Base-by-base conservation (phyloP, 2,797 vertebrate genomes). In the Garrulus glandarius region DNA sequence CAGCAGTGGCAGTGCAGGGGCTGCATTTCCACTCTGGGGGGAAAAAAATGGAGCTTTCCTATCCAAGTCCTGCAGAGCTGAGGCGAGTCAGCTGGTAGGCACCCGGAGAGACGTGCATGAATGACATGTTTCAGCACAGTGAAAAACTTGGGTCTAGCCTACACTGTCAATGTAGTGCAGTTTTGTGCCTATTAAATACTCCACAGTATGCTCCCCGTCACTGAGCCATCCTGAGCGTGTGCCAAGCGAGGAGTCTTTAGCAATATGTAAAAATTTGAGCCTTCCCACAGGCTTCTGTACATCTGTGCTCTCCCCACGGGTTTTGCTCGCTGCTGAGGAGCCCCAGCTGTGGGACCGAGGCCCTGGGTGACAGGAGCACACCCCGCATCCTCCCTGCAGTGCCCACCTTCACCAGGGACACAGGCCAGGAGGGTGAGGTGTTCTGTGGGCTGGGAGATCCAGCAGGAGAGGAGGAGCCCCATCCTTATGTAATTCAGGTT, bases 51-150 rank as follows among this genome's bases (percentile, higher is more conserved):
- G 71, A 87, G 74, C 23, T 89, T 17, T 10, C 13, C 79, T 57
- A 34, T 0, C 0, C 1, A 1, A 67, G 74, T 19, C 46, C 92
- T 71, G 85, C 61, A 47, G 72, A 86, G 49, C 24, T 15, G 71
- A 76, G 90, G 84, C 36, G 64, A 60, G 76, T 81, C 82, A 82
- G 83, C 87, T 84, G 87, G 4, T 50, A 78, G 70, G 84, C 79
- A 44, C 68, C 83, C 85, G 37, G 43, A 19, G 60, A 91, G 79
- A 63, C 11, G 13, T 10, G 69, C 16, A n/a, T 76, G 95, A 96
- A 65, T 93, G 93, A 84, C 93, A 95, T 86, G 87, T 94, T 96
- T 89, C 95, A 91, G 87, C 80, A 71, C 59, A 92, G 89, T 37
- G 67, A 85, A 69, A 91, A 92, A 13, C 72, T 47, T 30, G 88